These are phyloP conservation scores for Drosophila paulistorum DNA, from an alignment of 1,140 invertebrate genomes.

Conservation along the genomic window DNA sequence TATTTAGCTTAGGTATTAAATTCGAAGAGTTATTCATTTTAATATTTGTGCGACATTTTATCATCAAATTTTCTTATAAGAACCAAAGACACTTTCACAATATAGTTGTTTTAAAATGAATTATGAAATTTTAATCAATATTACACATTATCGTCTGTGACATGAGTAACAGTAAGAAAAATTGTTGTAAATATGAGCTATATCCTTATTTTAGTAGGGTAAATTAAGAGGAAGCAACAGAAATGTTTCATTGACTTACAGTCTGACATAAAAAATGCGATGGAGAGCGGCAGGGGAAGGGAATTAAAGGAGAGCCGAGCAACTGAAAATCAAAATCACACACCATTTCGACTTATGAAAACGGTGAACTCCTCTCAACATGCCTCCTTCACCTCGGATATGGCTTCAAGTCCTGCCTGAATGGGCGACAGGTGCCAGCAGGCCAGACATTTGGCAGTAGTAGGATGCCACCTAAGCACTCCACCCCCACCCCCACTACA, in stretches of 20 bases:
- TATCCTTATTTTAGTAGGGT: constrained; percentile 15
- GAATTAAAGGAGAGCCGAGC: background rate
- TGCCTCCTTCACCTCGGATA: constrained; percentile 21
- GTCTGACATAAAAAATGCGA: background rate
- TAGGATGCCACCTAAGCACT: background rate
- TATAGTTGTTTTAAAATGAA: too few species aligned
- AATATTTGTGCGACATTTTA: too few species aligned
- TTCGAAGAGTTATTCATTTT: too few species aligned
- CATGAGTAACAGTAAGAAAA: too few species aligned
- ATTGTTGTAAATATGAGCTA: background rate
- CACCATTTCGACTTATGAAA: constrained; percentile 47
- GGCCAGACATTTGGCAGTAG: constrained; percentile 17
- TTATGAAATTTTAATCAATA: too few species aligned
- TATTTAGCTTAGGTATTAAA: too few species aligned
- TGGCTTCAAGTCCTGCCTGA: constrained; percentile 25
- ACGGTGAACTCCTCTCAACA: constrained; percentile 38
- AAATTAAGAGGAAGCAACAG: constrained; percentile 17
- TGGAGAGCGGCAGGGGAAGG: background rate
- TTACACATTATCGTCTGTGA: too few species aligned
- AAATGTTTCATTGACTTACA: background rate
- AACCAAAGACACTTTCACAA: too few species aligned
- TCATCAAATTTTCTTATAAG: too few species aligned
- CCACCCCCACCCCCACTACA: background rate
- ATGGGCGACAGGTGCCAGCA: constrained; percentile 18
- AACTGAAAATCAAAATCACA: constrained; percentile 56